Conservation (phyloP, 2,113 vertebrate species). For the Psettodes erumei region DNA sequence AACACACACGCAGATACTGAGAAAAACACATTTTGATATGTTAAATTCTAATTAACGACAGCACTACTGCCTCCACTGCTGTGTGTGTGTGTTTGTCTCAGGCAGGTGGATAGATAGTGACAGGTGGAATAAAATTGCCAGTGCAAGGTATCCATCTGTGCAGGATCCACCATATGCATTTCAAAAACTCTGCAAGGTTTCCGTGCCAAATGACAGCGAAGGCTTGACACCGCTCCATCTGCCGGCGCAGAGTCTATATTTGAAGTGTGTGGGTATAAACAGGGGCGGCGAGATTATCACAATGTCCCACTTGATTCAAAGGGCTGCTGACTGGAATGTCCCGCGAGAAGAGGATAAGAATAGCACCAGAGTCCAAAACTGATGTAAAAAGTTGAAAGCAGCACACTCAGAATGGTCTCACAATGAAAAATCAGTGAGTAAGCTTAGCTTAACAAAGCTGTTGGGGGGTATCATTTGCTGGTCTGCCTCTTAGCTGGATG, state of each 20-base stretch:
- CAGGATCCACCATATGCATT: slow-evolving; percentile 58
- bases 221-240: slow-evolving; percentile 65
- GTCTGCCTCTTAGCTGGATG: too few relatives aligned
- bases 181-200: slow-evolving; percentile 47
- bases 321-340: slow-evolving; percentile 17
- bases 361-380: slow-evolving; percentile 1
- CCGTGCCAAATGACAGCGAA: slow-evolving; percentile 44
- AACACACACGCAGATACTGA: slow-evolving; percentile 23
- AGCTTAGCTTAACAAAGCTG: neutral
- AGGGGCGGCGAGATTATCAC: slow-evolving; percentile 28
- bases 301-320: slow-evolving; percentile 29
- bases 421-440: neutral
- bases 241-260: slow-evolving; percentile 3
- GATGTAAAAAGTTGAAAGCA: neutral
- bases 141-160: slow-evolving; percentile 65
- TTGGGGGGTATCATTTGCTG: too few relatives aligned
- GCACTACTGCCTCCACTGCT: slow-evolving; percentile 42
- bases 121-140: slow-evolving; percentile 64
- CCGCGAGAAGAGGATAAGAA: slow-evolving; percentile 28
- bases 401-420: neutral
- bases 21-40: slow-evolving; percentile 57
- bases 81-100: slow-evolving; percentile 14
- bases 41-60: slow-evolving; percentile 70
- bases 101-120: slow-evolving; percentile 47
- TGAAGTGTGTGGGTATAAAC: slow-evolving; percentile 26